Base-by-base conservation (phyloP, 92 coral and sea anemone genomes). In the Phenganax marumi region DNA sequence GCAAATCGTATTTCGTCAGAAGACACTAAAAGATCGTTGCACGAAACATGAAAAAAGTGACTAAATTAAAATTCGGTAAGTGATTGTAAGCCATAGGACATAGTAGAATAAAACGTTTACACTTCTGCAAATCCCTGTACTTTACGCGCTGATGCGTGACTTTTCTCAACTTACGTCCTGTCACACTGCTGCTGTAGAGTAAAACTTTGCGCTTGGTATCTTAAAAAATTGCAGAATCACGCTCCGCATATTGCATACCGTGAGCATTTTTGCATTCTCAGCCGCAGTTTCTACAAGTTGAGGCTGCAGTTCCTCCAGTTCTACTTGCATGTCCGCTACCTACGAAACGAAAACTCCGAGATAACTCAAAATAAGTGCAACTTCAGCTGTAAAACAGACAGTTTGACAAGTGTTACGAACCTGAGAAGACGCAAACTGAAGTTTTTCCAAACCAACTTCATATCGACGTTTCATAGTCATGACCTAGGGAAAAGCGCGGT, bases 271-370 rank as follows among this genome's bases (percentile, higher is more conserved):
- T 68, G 86, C 90, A 76, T 95, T 95, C 84, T 95, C 98, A 58
- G 93, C 93, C 18, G 98, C 97, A 53, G 98, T 87, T 68, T 90
- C 94, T 23, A 95, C 98, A 47, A 95, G 86, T 88, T 95, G 98
- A 0, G 98, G 98, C 66, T 93, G 99, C 13, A 96, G 81, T 73
- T 93, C 99, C 83, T 96, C 99, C 43, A 96, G 93, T 76, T 96
- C 99, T 73, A 87, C 91, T 86, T 96, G 99, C 99, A 96, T 96
- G 65, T 91, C 97, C 48, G 99, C 99, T 57, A 96, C 99, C 99
- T 96, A 39, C 5, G 12, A 73, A 39, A 76, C 7, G 47, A 13
- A 33, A 16, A 24, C 16, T 7, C 18, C 3, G 77, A 72, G 50
- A 48, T 49, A 50, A 72, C 16, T 72, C 23, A 72, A 10, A 10